These are phyloP conservation scores for Leptopilina myrica DNA, from an alignment of 2,888 invertebrate species.

Conservation along the genomic window DNA sequence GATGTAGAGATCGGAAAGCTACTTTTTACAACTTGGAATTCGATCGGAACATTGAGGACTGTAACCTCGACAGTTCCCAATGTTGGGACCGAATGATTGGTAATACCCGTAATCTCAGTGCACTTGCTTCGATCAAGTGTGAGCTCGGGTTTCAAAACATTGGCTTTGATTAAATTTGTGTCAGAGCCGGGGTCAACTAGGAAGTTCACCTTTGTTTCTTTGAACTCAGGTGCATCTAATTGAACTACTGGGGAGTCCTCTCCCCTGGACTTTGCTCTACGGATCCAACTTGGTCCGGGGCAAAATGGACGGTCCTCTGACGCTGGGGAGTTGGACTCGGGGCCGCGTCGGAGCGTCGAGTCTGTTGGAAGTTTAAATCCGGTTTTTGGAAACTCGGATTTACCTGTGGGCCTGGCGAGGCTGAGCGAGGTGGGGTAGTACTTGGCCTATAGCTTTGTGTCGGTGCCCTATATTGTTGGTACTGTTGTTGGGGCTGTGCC, in stretches of 20 bases:
- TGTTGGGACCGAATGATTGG: not conserved
- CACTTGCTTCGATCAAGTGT: not conserved
- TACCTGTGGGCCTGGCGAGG: not conserved
- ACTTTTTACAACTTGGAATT: not conserved
- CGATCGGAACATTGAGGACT: not conserved
- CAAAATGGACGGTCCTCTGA: not conserved
- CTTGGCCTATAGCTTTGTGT: not conserved
- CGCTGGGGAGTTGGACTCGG: conserved; percentile 6
- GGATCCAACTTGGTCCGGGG: not conserved
- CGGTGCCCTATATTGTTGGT: not conserved
- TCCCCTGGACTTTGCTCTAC: not conserved
- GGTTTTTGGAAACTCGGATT: not conserved
- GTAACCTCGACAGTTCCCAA: not conserved
- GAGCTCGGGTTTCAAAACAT: not conserved
- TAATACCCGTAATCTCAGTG: not conserved
- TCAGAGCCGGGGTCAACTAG: not conserved
- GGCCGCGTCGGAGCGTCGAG: not conserved
- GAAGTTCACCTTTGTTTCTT: not conserved
- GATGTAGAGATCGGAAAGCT: not conserved
- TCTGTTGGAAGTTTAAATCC: not conserved
- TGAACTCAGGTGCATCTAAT: not conserved
- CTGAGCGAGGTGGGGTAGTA: not conserved
- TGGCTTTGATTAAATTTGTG: not conserved
- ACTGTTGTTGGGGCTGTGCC: not conserved
- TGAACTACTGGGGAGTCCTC: not conserved